Evolutionary conservation across 2,113 vertebrate species (phyloP), one percentile per base, ranked within the genome.

Genomic region (Oriolus oriolus): DNA sequence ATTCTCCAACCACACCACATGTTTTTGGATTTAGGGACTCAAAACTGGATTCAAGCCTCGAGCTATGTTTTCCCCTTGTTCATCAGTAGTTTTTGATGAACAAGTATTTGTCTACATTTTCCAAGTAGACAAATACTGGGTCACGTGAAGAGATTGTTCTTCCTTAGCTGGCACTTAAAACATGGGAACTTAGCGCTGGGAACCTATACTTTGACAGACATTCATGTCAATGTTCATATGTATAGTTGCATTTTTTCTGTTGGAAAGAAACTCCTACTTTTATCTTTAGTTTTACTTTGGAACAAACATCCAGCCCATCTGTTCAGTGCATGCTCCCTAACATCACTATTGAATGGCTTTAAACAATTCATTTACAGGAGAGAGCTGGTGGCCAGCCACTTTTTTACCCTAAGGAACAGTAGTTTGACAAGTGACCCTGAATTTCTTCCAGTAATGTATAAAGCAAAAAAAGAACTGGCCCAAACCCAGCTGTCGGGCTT

Each of bases 351-450:
- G 89, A 91, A 76, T 79, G 73, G n/a, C 18, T 74, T 93, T 90
- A 81, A 92, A 82, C 47, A 81, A 84, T 42, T 41, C 53, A 73
- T 77, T 87, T 86, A 41, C 15, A 66, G 42, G 11, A 81, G 70
- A 93, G 95, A 54, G 44, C 56, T 81, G n/a, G 16, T 90, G 87
- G 50, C 79, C 56, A 93, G 56, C 11, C 53, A 87, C 69, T 57
- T 41, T 54, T 84, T 87, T 70, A 50, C 69, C 41, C 45, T 42
- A 30, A 80, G 54, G 65, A 97, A 45, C n/a, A 26, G 50, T 26
- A 77, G 39, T 37, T 86, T 91, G 68, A 96, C 75, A 93, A 95
- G 91, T 91, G 75, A 94, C 91, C 91, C 78, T 94, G 82, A 96
- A 91, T 95, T 92, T 95, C 87, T 96, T 83, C 75, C 73, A 93